Evolutionary conservation across 1,140 invertebrate genomes (phyloP).

Genomic region (Trichomalopsis sarcophagae): DNA sequence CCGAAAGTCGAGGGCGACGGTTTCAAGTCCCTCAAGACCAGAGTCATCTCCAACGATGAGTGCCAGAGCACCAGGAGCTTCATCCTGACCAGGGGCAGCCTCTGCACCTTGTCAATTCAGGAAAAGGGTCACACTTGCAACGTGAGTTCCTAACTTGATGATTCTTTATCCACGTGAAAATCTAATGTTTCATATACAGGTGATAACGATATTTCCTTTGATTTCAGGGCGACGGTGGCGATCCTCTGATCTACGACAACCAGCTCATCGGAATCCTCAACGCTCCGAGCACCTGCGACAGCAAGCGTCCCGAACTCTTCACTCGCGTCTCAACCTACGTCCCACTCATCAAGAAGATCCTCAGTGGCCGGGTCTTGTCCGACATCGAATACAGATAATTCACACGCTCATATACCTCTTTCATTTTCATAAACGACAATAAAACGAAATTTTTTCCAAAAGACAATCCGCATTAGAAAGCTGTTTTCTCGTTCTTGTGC

Average conservation of each 20-base stretch:
- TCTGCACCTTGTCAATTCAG: neutral
- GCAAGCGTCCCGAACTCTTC: neutral
- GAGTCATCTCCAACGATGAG: neutral
- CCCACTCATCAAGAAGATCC: neutral
- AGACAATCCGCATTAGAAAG: neutral
- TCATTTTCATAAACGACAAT: neutral
- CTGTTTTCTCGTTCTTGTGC: neutral
- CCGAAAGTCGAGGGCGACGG: neutral
- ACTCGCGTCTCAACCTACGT: constrained; percentile 2
- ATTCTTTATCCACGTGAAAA: neutral
- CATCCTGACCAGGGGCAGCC: constrained; percentile 7
- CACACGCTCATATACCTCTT: neutral
- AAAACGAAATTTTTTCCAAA: neutral
- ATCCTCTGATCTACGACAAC: constrained; percentile 17
- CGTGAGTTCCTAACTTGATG: neutral
- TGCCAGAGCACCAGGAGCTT: neutral
- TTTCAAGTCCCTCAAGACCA: neutral
- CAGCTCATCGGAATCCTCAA: constrained; percentile 25
- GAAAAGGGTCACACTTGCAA: constrained; percentile 21
- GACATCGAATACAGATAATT: constrained; percentile 3
- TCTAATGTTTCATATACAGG: neutral
- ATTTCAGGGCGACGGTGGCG: constrained; percentile 22
- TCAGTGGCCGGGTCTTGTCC: neutral
- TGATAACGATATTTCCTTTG: neutral
- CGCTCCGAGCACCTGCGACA: constrained; percentile 6